Conservation (phyloP, 2,113 vertebrate species). For the Poeciliopsis occidentalis region DNA sequence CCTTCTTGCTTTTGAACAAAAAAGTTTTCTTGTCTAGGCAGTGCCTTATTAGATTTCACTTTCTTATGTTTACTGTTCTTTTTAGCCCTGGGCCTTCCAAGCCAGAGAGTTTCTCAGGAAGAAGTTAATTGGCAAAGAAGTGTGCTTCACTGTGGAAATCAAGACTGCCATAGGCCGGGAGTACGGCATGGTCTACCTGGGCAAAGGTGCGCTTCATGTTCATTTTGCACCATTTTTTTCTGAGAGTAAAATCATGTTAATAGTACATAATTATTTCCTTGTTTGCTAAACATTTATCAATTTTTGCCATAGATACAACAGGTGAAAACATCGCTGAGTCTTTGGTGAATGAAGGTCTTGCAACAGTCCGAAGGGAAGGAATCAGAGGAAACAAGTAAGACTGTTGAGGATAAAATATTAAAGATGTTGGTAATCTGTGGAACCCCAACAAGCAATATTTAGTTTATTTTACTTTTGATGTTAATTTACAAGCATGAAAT, state of each 20-base stretch:
- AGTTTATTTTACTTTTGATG: neutral
- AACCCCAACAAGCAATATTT: neutral
- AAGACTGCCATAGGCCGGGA: conserved; percentile 90
- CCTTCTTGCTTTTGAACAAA: neutral
- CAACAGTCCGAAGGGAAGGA: conserved; percentile 91
- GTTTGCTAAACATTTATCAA: neutral
- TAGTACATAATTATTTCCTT: too few species aligned
- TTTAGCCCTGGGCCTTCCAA: conserved; percentile 94
- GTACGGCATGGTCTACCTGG: conserved; percentile 94
- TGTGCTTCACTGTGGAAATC: conserved; percentile 96
- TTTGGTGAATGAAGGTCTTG: conserved; percentile 90
- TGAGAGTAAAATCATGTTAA: neutral
- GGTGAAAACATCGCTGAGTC: conserved; percentile 96
- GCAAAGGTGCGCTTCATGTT: conserved; percentile 79
- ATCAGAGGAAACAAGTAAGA: conserved; percentile 93
- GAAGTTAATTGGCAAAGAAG: conserved; percentile 97
- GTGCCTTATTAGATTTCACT: neutral
- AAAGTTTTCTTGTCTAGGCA: too few species aligned
- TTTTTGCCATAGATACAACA: conserved; percentile 80
- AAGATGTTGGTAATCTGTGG: neutral
- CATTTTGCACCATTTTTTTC: neutral
- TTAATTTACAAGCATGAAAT: neutral
- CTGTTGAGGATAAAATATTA: neutral
- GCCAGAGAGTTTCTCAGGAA: conserved; percentile 95
- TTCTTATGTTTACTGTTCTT: neutral